A percentile compares a stretch with the other conserved stretches of the same genome.
Conservation (phyloP, 2,113 vertebrate species). For the Campylorhamphus procurvoides region DNA sequence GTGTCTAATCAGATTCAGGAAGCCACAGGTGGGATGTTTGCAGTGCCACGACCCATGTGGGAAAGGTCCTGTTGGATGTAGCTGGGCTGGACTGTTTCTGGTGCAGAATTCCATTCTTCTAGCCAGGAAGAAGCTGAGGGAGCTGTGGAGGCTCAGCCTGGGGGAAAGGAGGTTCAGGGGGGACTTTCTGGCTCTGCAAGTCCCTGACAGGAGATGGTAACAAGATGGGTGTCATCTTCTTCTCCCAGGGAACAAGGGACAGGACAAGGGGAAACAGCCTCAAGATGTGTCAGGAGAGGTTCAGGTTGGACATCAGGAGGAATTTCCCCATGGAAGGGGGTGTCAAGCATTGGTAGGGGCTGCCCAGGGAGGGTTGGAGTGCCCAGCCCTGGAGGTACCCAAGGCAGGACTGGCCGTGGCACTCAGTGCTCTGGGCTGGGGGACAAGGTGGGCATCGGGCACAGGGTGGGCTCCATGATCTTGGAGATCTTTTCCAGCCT, state of each 20-base stretch:
- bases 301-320: background rate
- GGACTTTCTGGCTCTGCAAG: background rate
- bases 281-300: background rate
- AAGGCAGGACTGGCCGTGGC: background rate
- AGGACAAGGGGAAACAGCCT: background rate
- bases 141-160: background rate
- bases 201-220: background rate
- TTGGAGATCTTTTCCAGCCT: background rate
- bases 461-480: background rate
- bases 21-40: background rate
- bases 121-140: background rate
- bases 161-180: background rate
- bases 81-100: background rate
- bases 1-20: background rate
- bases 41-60: rapidly evolving
- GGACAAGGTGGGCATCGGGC: background rate
- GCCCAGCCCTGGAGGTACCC: background rate
- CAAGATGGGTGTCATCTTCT: background rate
- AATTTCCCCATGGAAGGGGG: background rate
- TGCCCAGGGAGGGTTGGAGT: background rate
- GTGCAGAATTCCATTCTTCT: background rate
- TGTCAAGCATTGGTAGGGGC: background rate
- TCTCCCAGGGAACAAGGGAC: background rate
- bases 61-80: background rate
- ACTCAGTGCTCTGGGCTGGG: background rate